Conservation (phyloP, 2,113 vertebrate genomes). For the Leptocoma aspasia region DNA sequence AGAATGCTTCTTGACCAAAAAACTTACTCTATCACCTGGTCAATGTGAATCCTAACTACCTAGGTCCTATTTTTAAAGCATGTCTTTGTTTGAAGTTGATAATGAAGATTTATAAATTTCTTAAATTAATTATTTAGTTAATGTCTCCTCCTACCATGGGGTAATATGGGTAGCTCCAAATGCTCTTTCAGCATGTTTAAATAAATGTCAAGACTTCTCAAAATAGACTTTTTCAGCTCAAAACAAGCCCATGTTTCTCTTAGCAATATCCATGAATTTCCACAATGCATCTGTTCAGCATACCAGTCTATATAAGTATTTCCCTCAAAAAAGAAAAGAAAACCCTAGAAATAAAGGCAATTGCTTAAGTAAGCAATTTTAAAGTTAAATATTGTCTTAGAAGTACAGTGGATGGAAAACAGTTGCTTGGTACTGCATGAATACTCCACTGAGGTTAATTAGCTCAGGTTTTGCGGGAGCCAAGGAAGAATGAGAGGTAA, state of each 20-base stretch:
- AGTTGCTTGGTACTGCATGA: not conserved
- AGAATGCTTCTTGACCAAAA: not conserved
- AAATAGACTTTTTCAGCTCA: not conserved
- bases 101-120: not conserved
- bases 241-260: not conserved
- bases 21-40: not conserved
- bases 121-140: not conserved
- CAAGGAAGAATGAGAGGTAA: conserved; percentile 12
- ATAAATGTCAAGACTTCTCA: not conserved
- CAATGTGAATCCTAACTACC: not conserved
- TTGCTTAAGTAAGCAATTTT: conserved; percentile 9
- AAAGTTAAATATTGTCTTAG: conserved; percentile 8
- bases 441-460: conserved; percentile 27
- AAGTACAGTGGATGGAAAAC: conserved; percentile 8
- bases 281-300: not conserved
- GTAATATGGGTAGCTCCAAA: not conserved
- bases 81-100: not conserved
- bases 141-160: not conserved
- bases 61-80: not conserved
- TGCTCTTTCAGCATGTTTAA: not conserved
- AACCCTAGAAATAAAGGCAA: not conserved
- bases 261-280: not conserved
- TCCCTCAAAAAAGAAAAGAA: not conserved
- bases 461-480: conserved; percentile 3
- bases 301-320: not conserved